Conservation (phyloP, 2,797 vertebrate genomes). For the Cyclopterus lumpus region DNA sequence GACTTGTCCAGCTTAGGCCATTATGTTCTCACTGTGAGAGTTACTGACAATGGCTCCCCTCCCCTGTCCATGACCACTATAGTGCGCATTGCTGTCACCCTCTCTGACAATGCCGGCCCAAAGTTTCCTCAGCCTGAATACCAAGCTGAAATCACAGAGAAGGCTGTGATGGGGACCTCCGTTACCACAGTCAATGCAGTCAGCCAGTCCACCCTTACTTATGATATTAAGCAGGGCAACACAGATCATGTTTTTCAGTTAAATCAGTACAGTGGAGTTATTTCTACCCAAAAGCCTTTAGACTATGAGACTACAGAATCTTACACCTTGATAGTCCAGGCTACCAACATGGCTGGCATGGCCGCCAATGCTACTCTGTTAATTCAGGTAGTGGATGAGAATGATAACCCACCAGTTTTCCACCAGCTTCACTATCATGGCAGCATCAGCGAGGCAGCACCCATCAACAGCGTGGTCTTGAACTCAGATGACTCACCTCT, state of each 20-base stretch:
- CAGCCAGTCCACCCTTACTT: constrained; percentile 93
- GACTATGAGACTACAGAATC: constrained; percentile 89
- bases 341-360: constrained; percentile 98
- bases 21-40: constrained; percentile 94
- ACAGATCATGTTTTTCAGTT: constrained; percentile 87
- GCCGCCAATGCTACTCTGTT: constrained; percentile 90
- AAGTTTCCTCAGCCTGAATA: constrained; percentile 94
- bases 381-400: constrained; percentile 92
- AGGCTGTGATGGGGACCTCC: constrained; percentile 89
- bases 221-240: constrained; percentile 92
- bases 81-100: constrained; percentile 91
- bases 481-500: constrained; percentile 87
- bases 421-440: constrained; percentile 90
- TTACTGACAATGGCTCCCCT: constrained; percentile 90
- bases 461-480: constrained; percentile 91
- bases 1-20: constrained; percentile 91
- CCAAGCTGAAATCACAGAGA: constrained; percentile 93
- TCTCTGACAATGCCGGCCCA: constrained; percentile 94
- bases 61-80: constrained; percentile 90
- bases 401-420: constrained; percentile 94
- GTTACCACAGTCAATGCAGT: constrained; percentile 90
- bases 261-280: constrained; percentile 96
- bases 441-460: constrained; percentile 93
- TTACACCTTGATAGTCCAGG: constrained; percentile 89
- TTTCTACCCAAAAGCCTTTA: constrained; percentile 89